Evolutionary conservation across 2,888 invertebrate genomes (phyloP), one percentile per base, ranked within the genome.

Genomic region (Lasioglossum morio): DNA sequence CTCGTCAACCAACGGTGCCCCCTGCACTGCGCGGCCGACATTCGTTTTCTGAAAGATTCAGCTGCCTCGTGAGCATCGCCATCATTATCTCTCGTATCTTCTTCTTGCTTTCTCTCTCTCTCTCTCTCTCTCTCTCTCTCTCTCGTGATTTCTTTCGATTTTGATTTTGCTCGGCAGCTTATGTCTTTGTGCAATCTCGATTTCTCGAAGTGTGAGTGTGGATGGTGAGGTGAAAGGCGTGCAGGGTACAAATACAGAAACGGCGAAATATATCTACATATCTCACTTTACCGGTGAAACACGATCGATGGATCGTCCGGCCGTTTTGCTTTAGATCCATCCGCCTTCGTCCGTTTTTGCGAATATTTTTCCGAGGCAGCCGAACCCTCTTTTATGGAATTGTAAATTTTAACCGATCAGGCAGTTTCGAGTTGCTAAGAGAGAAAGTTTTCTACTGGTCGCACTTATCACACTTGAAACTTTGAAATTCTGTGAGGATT

Each of bases 1-100:
- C 96, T 96, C 93, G 96, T 96, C 90, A 99, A 96, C 99, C 99
- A 99, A 92, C 96, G 96, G 95, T 99, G 99, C 87, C 97, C 97
- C 94, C 98, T 96, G 95, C 98, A 98, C 95, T 98, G 97, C 92
- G 96, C 96, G 86, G 98, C 98, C 93, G 97, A 97, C 96, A 98
- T 97, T 94, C 99, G 97, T 94, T 96, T 96, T 96, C 98, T 98
- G 97, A 95, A 96, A 96, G 94, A 94, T 93, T 92, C 93, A 93
- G 92, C 90, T 87, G 87, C 89, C 89, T 89, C 88, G 90, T 87
- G 82, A 90, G 66, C 66, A 19, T 78, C 30, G 30, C 30, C 30
- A 30, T 30, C 1, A 30, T 30, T 30, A 30, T 46, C 16, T 46
- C 16, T 46, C 46, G 4, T 46, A 3, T 16, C 10, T 70, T 23